Base-by-base conservation (phyloP, 2,888 invertebrate species). In the Acleris sparsana region DNA sequence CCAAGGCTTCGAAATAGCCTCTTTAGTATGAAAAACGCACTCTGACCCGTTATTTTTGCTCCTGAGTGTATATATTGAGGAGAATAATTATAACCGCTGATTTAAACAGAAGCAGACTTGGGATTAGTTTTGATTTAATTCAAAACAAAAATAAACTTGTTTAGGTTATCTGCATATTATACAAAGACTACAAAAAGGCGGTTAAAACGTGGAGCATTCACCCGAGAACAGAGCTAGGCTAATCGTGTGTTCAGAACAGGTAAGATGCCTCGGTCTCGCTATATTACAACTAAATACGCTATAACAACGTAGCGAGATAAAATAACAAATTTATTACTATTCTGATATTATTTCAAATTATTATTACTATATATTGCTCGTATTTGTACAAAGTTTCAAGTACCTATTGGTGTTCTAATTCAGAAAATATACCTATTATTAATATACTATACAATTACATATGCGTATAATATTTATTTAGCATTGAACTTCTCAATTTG, bases 371-470 rank as follows among this genome's bases (percentile, higher is more conserved):
- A 92, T 92, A 92, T 92, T 92, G 92, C 92, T 92, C 85, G 84
- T 89, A 82, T 92, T 92, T 92, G 92, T 92, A 92, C 92, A 92
- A 91, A 89, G 91, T 91, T 92, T 87, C 88, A 88, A 82, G 88
- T 79, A 86, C 84, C 83, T 88, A 89, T 92, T 92, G 92, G 92
- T 92, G 92, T 92, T 91, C 81, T 85, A 85, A 82, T 86, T 87
- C 83, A 82, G 85, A 88, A 89, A 88, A 89, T 91, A 88, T 87
- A 66, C 62, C 62, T 66, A 86, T 76, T 80, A 78, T 80, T 71
- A 75, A 79, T 83, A 80, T 84, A 84, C 76, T 87, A 83, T 87
- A 82, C 81, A 86, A 84, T 84, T 85, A 87, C 78, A 85, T 76
- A 80, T 81, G 80, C 82, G 79, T 80, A 81, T 51, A 68, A 76